phyloP scores from a whole-genome alignment of 2,797 vertebrate species.

The Arctocebus calabarensis region DNA sequence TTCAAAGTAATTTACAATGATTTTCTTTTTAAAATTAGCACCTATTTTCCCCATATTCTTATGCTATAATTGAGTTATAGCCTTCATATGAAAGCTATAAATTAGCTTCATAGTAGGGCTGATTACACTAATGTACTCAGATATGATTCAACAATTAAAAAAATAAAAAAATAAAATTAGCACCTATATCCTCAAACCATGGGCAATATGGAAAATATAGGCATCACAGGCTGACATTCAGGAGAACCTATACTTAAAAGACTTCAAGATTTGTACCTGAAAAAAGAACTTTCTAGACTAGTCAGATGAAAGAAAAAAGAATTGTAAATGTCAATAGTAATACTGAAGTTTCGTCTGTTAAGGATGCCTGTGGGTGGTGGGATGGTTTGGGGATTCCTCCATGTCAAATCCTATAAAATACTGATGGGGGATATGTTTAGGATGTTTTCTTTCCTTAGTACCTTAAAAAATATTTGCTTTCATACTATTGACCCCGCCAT shows the following conservation, averaged over 20 bases:
- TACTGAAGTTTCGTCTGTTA: not conserved
- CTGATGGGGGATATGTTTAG: not conserved
- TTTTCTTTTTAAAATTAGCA: not conserved
- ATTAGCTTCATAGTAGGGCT: no score
- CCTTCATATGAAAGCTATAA: no score
- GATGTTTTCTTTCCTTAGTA: not conserved
- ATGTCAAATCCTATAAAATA: not conserved
- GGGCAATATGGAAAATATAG: not conserved
- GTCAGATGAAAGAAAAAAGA: not conserved
- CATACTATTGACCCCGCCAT: not conserved
- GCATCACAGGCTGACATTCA: not conserved
- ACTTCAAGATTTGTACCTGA: not conserved
- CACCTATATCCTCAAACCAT: not conserved
- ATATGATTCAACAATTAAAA: no score
- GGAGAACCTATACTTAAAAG: not conserved
- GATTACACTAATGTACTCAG: no score
- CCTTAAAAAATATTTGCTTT: slow-evolving; percentile 3
- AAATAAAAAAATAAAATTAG: no score
- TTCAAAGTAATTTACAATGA: slow-evolving; percentile 22
- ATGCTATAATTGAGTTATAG: no score
- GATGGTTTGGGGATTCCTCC: not conserved
- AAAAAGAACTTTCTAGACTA: not conserved
- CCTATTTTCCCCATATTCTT: no score
- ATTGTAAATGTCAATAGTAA: not conserved
- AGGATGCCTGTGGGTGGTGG: not conserved